Base-by-base conservation (phyloP, 2,797 vertebrate species). In the Notolabrus celidotus region DNA sequence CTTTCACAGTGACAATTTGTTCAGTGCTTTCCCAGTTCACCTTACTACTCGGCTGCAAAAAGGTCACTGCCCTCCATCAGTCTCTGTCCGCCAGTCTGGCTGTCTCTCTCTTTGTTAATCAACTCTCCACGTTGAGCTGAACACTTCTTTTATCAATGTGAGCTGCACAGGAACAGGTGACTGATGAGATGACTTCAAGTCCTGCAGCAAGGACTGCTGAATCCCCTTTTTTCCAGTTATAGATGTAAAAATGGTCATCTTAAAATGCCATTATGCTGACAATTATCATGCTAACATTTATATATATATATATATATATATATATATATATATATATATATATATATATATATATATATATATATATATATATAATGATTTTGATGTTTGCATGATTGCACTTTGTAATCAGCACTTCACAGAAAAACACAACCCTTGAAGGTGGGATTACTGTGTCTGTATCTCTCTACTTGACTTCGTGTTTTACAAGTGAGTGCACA, bases 1-100 rank as follows among this genome's bases (percentile, higher is more conserved):
- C 86, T 89, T 87, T 88, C 86, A 83, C 65, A 75, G 77, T 73
- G 84, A 89, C 89, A 91, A 90, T 91, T 92, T 92, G 88, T 89
- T 80, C 87, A 82, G 64, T 81, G 82, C 83, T 86, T 79, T 75
- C 83, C 74, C 74, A 70, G 82, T 87, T 87, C 84, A 85, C 84
- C 77, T 89, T 83, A 79, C 77, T 52, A 42, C 78, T 71, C 45
- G 0, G 59, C 54, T 55, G 41, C 43, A 67, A 71, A 85, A 67
- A 88, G 89, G 84, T 89, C 86, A 84, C 59, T 61, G 76, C 74
- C 79, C 83, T 79, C 64, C 41, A 67, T 83, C 83, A 62, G 57
- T 71, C 77, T 84, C 71, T 53, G 77, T 76, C 79, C 79, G 56
- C 77, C 69, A 56, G 80, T 41, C 86, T 66, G 74, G 39, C 77